These are phyloP conservation scores for Asobara japonica DNA, from an alignment of 1,140 invertebrate genomes.

Conservation along the genomic window DNA sequence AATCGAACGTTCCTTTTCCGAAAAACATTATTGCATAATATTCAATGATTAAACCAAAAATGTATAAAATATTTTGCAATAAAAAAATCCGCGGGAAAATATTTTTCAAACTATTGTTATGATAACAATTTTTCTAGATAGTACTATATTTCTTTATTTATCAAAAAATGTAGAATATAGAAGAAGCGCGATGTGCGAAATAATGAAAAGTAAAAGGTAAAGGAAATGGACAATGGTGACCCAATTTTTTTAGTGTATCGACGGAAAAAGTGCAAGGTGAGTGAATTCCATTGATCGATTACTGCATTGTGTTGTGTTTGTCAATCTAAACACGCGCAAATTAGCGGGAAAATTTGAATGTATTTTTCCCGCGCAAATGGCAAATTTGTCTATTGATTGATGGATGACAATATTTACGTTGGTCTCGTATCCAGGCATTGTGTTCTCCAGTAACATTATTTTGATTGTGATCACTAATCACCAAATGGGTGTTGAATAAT, in stretches of 20 bases:
- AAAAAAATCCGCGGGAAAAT: no score
- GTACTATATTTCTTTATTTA: neutral
- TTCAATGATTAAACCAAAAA: neutral
- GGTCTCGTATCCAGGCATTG: conserved; percentile 9
- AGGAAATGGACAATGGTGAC: neutral
- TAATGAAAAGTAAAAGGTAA: neutral
- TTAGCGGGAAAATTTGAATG: neutral
- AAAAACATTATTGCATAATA: neutral
- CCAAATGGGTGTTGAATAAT: neutral
- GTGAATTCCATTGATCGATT: conserved; percentile 12
- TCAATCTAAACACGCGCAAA: neutral
- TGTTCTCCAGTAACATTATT: conserved; percentile 27
- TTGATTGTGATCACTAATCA: conserved; percentile 9
- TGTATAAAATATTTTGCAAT: neutral
- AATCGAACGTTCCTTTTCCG: neutral
- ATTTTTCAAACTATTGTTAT: no score
- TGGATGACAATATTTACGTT: neutral
- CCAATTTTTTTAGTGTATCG: conserved; percentile 4
- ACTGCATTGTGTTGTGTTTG: neutral
- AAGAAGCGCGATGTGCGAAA: no score
- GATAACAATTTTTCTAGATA: no score
- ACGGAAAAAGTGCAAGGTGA: conserved; percentile 22
- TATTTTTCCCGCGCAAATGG: neutral
- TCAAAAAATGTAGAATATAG: neutral
- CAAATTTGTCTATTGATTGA: neutral